Base-by-base conservation (phyloP, 2,888 invertebrate genomes). In the Aspidapion aeneum region DNA sequence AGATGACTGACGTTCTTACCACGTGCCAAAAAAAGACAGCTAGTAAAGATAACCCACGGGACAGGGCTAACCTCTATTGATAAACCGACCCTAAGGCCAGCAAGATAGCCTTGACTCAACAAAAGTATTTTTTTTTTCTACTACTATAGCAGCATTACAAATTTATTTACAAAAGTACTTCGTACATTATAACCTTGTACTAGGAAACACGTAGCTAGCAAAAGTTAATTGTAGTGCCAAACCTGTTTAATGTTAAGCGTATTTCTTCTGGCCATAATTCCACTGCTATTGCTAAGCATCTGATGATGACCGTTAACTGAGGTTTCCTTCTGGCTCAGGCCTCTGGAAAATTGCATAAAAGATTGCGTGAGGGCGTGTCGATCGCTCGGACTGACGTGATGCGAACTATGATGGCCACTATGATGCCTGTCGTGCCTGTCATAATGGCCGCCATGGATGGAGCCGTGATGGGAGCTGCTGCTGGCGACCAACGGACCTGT, bases 331-430 rank as follows among this genome's bases (percentile, higher is more conserved):
- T 78, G 67, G n/a, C 74, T 75, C 61, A 82, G 77, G 63, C 79
- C 81, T 72, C 80, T 75, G 51, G 82, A 82, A 71, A 83, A 83
- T 70, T 82, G 80, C 68, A 82, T 76, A 71, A 83, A 82, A 60
- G 82, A 82, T 64, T 82, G 80, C 18, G 82, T 83, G 60, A 83
- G 72, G 73, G 77, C 68, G 76, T 75, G 62, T 68, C 77, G 66
- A 59, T 75, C 67, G 50, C 68, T 52, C 0, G 66, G 48, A 12
- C 65, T 62, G 18, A 66, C 65, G 59, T 63, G 68, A 61, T 70
- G 70, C 17, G 64, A 55, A 55, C 49, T 17, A 21, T 58, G 60
- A 20, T 58, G 54, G 35, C 35, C 35, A n/a, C 51, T 12, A 35
- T 35, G 35, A 35, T 35, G 35, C 35, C 35, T 19, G 22, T 61